Evolutionary conservation across 2,888 invertebrate genomes (phyloP), one percentile per base, ranked within the genome.

Genomic region (Zaprionus bogoriensis): DNA sequence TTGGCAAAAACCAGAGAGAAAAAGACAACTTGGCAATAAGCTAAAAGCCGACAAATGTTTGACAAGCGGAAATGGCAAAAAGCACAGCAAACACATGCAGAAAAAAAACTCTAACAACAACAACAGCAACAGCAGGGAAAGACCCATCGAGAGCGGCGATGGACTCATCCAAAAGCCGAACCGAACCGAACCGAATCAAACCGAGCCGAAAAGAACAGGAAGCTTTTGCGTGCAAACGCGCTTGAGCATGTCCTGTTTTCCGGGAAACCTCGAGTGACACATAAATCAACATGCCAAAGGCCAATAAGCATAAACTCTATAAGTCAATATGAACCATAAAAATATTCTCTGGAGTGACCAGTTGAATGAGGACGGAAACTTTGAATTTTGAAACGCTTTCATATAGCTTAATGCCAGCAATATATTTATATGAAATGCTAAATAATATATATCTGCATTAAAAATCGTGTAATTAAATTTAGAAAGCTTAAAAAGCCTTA

Each of bases 41-140:
- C 79, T 86, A 80, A 80, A 83, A 80, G 79, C 83, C 80, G 70
- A 80, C 80, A 79, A 86, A 80, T 82, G 86, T 80, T 79, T 80
- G 79, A 80, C 79, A 80, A 85, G 83, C 79, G 79, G 79, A 80
- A 80, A 82, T 85, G 74, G 75, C 67, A 75, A 74, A 74, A 65
- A 58, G 54, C 67, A 57, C 62, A 14, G 46, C 67, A 75, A 67
- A 67, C 65, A 74, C 52, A 52, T 62, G 62, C 68, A 59, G 6
- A 36, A 32, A 45, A 32, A 36, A 32, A 14, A 32, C 30, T 12
- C 9, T 10, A 27, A 27, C 27, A 25, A 32, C 30, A 32, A 27
- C 27, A 27, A 27, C 27, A 25, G 7, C 25, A 5, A 25, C 25
- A 27, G n/a, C 27, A 27, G 10, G 27, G 27, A 36, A 30, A 30